These are phyloP conservation scores for Drosophila maculinotata DNA, from an alignment of 2,888 invertebrate species.

Conservation along the genomic window DNA sequence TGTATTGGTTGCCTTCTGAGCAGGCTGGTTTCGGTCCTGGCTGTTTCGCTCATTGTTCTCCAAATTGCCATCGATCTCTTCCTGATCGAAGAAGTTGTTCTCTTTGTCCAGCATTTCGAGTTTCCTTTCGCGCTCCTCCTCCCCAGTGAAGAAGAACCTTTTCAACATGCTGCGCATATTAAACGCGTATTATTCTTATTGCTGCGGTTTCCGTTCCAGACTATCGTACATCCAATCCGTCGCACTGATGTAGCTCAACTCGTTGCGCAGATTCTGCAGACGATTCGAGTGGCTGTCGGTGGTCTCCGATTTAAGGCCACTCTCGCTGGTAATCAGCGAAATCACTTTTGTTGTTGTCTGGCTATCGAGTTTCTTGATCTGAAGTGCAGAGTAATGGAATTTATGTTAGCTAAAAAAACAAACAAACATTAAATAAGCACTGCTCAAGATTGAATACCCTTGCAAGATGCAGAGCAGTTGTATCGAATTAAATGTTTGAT, in stretches of 20 bases:
- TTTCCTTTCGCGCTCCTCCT: constrained; percentile 83
- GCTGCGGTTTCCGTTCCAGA: constrained; percentile 86
- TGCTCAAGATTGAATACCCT: background rate
- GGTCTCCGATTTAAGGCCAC: constrained; percentile 85
- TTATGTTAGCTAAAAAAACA: background rate
- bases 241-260: constrained; percentile 91
- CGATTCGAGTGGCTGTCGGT: constrained; percentile 90
- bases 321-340: constrained; percentile 74
- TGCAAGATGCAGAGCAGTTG: background rate
- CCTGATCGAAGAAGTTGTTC: constrained; percentile 85
- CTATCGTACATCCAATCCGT: constrained; percentile 93
- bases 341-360: constrained; percentile 71
- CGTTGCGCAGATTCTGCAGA: constrained; percentile 90
- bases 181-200: constrained; percentile 36
- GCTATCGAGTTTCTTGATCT: constrained; percentile 57
- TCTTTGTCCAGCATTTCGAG: constrained; percentile 85
- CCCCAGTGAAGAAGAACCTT: background rate
- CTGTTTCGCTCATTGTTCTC: constrained; percentile 38
- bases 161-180: constrained; percentile 24
- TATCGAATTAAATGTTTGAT: too few relatives aligned
- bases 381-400: background rate
- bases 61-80: background rate
- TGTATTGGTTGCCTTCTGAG: background rate
- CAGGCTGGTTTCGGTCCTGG: too few relatives aligned
- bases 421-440: background rate